These are phyloP conservation scores for Meiosimyza platycephala DNA, from an alignment of 2,888 invertebrate species.

Conservation along the genomic window DNA sequence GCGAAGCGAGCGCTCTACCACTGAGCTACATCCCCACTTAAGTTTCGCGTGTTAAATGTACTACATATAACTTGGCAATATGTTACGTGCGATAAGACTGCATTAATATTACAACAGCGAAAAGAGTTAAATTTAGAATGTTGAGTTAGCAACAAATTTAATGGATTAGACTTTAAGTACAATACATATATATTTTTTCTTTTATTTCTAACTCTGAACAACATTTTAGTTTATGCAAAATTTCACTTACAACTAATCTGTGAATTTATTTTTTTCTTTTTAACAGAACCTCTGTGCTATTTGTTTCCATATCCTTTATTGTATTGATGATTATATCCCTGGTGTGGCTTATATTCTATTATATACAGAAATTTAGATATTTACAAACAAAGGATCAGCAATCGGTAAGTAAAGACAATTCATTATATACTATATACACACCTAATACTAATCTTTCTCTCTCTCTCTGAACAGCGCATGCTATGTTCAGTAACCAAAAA, in stretches of 20 bases:
- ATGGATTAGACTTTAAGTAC: too few relatives aligned
- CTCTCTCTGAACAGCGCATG: constrained; percentile 73
- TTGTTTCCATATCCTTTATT: constrained; percentile 95
- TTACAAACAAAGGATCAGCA: constrained; percentile 94
- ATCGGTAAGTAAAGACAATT: constrained; percentile 74
- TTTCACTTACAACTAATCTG: too few relatives aligned
- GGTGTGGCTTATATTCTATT: constrained; percentile 96
- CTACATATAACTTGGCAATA: too few relatives aligned
- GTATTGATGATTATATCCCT: constrained; percentile 94
- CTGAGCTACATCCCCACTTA: constrained; percentile 36
- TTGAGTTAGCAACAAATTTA: too few relatives aligned
- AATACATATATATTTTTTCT: too few relatives aligned
- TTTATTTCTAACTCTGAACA: too few relatives aligned
- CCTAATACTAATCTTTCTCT: background rate
- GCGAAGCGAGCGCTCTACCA: constrained; percentile 55
- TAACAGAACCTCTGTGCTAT: constrained; percentile 88
- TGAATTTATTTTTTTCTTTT: constrained; percentile 50
- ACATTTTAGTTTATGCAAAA: too few relatives aligned
- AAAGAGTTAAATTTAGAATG: too few relatives aligned
- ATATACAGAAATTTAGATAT: constrained; percentile 93
- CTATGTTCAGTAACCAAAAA: constrained; percentile 93
- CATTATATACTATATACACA: constrained; percentile 10
- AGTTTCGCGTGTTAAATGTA: too few relatives aligned
- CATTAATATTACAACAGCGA: too few relatives aligned
- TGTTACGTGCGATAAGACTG: too few relatives aligned